Percentiles rank a stretch among this genome's conserved stretches.
These are phyloP conservation scores for Nasonia giraulti DNA, from an alignment of 1,140 invertebrate genomes.

Conservation along the genomic window DNA sequence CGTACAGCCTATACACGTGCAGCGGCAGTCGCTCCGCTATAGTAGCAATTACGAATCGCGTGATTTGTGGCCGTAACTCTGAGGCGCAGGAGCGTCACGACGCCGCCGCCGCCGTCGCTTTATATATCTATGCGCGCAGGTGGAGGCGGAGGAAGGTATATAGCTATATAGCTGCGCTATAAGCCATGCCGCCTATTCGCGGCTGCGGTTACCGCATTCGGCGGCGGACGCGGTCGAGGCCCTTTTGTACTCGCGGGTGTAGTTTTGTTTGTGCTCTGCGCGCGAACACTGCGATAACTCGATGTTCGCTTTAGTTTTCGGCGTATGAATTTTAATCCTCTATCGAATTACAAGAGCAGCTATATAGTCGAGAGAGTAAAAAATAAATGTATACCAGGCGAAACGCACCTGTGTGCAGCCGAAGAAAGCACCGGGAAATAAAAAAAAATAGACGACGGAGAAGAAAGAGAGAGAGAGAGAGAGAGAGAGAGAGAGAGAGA, in stretches of 20 bases:
- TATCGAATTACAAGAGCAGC: too few species aligned
- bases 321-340: neutral
- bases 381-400: neutral
- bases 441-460: neutral
- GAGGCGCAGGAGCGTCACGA: slow-evolving; percentile 65
- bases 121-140: slow-evolving; percentile 6
- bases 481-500: neutral
- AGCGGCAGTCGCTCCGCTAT: slow-evolving; percentile 55
- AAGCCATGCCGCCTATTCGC: slow-evolving; percentile 51
- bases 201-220: neutral
- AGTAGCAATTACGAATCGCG: slow-evolving; percentile 71
- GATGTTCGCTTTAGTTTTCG: neutral
- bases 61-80: slow-evolving; percentile 69
- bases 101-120: slow-evolving; percentile 63
- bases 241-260: neutral
- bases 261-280: neutral
- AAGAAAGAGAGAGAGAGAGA: neutral
- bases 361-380: too few species aligned
- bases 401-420: neutral
- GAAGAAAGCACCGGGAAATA: neutral
- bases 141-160: neutral
- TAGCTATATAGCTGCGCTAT: neutral
- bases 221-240: neutral
- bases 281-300: neutral
- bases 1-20: neutral